These are phyloP conservation scores for Eulemur macaco DNA, from an alignment of 2,113 vertebrate species.

Conservation along the genomic window DNA sequence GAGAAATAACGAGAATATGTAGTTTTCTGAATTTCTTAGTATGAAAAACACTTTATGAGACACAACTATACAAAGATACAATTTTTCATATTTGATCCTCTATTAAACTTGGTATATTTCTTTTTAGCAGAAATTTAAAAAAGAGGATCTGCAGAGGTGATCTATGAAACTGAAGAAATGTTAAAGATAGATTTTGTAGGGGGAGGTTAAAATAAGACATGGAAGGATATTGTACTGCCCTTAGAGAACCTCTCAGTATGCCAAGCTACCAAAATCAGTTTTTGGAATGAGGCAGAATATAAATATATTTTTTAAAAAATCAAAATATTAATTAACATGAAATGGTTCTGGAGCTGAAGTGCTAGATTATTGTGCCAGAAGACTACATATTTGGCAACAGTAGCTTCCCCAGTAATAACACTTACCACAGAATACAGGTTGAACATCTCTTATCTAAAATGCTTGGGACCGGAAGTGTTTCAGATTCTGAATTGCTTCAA, in stretches of 20 bases:
- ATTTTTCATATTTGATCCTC: neutral
- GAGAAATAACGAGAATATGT: neutral
- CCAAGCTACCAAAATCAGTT: neutral
- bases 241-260: neutral
- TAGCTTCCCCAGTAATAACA: neutral
- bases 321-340: neutral
- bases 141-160: neutral
- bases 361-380: neutral
- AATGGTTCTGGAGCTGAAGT: neutral
- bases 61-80: neutral
- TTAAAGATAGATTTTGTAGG: neutral
- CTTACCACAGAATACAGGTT: neutral
- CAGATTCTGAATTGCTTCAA: neutral
- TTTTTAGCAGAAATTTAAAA: neutral
- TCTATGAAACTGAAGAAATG: neutral
- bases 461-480: neutral
- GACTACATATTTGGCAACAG: neutral
- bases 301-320: neutral
- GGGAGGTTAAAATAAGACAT: neutral
- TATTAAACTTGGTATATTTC: neutral
- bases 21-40: neutral
- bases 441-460: neutral
- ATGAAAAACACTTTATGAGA: neutral
- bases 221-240: neutral
- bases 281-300: neutral